Evolutionary conservation across 2,113 vertebrate genomes (phyloP).

Genomic region (Macrotus californicus): DNA sequence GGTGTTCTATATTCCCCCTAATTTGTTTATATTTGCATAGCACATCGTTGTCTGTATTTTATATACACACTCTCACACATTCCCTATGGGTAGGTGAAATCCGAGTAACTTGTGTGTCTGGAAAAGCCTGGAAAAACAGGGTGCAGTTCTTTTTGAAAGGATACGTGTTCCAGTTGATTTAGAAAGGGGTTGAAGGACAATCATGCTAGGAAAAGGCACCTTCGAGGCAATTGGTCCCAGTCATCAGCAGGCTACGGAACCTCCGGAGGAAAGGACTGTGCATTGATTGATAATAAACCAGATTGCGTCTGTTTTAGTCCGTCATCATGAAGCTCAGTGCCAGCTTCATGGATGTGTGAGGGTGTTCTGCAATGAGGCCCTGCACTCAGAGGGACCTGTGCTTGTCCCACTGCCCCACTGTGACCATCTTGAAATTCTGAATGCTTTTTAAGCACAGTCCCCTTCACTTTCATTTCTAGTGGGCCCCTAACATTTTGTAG

Average conservation of each 20-base stretch:
- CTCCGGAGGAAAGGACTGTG: no score
- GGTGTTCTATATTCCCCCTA: neutral
- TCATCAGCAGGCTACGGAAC: neutral
- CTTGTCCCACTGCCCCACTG: fast-evolving
- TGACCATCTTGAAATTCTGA: neutral
- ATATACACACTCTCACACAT: neutral
- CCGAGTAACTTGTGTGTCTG: neutral
- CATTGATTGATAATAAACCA: neutral
- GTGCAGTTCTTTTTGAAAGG: neutral
- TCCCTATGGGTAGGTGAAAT: neutral
- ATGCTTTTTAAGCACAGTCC: neutral
- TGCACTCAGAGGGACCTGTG: neutral
- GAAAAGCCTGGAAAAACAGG: neutral
- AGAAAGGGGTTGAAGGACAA: neutral
- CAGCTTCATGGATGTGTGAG: neutral
- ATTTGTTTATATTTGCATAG: neutral
- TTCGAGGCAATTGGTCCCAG: no score
- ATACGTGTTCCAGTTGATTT: neutral
- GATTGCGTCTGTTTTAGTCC: no score
- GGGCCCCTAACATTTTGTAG: neutral
- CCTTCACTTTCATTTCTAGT: neutral
- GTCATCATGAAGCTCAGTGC: neutral
- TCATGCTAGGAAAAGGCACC: neutral
- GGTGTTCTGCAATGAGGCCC: fast-evolving
- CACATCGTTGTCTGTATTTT: neutral